Percentiles rank a stretch among this genome's conserved stretches.
Conservation (phyloP, 1,140 invertebrate genomes). For the Ceratina japonica region DNA sequence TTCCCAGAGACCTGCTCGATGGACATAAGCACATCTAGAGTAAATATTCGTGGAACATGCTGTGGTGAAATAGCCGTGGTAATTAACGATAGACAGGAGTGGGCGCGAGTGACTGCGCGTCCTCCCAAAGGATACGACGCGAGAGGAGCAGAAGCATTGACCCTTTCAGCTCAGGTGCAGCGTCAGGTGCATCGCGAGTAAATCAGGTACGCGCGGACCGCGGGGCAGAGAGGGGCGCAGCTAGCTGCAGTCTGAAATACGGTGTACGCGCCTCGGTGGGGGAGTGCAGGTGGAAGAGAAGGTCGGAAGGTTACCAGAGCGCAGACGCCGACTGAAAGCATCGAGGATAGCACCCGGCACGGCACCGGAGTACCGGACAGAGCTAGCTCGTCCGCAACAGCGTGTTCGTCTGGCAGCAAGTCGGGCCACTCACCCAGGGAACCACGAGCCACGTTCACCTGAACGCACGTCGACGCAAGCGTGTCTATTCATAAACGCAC, state of each 20-base stretch:
- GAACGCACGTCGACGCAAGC: not conserved
- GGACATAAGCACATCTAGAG: too few species aligned
- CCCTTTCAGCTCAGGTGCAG: slow-evolving; percentile 36
- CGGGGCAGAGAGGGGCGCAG: not conserved
- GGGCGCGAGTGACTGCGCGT: not conserved
- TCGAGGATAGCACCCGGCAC: slow-evolving; percentile 72
- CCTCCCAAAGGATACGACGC: too few species aligned
- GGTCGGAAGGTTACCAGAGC: slow-evolving; percentile 63
- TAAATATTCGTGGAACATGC: too few species aligned
- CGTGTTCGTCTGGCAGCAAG: slow-evolving; percentile 54
- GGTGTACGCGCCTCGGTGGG: slow-evolving; percentile 31
- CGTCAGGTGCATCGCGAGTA: slow-evolving; percentile 34
- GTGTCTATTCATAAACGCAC: not conserved
- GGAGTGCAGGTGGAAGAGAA: slow-evolving; percentile 55
- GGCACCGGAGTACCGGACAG: slow-evolving; percentile 74
- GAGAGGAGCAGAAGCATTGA: slow-evolving; percentile 36
- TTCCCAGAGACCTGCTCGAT: too few species aligned
- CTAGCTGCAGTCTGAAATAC: slow-evolving; percentile 45
- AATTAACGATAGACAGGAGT: too few species aligned
- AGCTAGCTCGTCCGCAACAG: slow-evolving; percentile 75
- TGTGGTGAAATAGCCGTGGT: too few species aligned
- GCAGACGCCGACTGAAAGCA: slow-evolving; percentile 69
- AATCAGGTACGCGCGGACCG: not conserved
- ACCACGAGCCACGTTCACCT: slow-evolving; percentile 23
- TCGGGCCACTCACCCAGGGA: not conserved